Percentiles rank a stretch among this genome's conserved stretches.
Evolutionary conservation across 2,113 vertebrate genomes (phyloP).

Genomic region (Mustelus asterias): DNA sequence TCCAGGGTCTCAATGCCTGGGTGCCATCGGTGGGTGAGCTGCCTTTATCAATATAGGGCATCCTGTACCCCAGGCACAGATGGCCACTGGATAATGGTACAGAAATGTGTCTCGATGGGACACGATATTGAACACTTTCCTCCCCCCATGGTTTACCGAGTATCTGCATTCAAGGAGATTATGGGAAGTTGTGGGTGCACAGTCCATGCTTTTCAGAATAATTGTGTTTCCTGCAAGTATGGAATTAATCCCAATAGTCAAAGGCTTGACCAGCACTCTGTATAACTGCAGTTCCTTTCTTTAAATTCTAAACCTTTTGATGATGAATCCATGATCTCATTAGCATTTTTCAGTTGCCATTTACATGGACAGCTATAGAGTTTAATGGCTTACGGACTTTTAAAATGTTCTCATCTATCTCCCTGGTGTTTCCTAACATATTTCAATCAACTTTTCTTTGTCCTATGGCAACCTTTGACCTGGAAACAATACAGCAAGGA

Average conservation of each 20-base stretch:
- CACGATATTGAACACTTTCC: neutral
- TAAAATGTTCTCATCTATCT: neutral
- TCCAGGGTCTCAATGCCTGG: neutral
- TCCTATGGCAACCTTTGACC: neutral
- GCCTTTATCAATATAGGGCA: neutral
- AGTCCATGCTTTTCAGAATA: neutral
- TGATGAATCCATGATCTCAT: neutral
- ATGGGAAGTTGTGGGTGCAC: neutral
- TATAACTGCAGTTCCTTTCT: neutral
- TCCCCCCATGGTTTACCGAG: neutral
- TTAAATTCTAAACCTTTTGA: neutral
- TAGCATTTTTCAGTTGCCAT: neutral
- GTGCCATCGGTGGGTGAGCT: neutral
- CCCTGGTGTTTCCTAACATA: neutral
- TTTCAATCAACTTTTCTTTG: neutral
- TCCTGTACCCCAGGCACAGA: neutral
- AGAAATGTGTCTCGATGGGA: neutral
- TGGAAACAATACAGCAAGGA: neutral
- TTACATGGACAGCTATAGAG: neutral
- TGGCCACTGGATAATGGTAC: neutral
- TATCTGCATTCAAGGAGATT: neutral
- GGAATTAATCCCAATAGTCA: neutral
- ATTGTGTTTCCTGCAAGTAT: neutral
- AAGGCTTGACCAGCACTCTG: neutral
- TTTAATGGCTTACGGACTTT: neutral